Base-by-base conservation (phyloP, 1,140 invertebrate genomes). In the Paracyclopina nana region DNA sequence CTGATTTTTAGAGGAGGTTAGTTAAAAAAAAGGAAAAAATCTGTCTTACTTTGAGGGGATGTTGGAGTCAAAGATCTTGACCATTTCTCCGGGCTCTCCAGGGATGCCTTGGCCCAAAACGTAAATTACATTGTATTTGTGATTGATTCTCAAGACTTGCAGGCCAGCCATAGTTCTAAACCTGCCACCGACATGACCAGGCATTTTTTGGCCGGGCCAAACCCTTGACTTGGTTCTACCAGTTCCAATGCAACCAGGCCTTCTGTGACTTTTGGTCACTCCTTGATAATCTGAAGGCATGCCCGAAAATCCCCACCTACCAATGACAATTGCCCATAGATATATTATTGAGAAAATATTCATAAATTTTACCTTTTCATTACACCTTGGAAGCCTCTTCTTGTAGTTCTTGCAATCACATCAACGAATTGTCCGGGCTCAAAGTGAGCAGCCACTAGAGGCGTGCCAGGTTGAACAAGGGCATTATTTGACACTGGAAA, bases 321-420 rank as follows among this genome's bases (percentile, higher is more conserved):
- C n/a, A n/a, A n/a, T n/a, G n/a, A n/a, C n/a, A n/a, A n/a, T n/a
- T n/a, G n/a, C n/a, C n/a, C n/a, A n/a, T n/a, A n/a, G n/a, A n/a
- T n/a, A n/a, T n/a, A n/a, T n/a, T n/a, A n/a, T n/a, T n/a, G n/a
- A n/a, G n/a, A n/a, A n/a, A n/a, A n/a, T n/a, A n/a, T n/a, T n/a
- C n/a, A n/a, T n/a, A n/a, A n/a, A n/a, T n/a, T n/a, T n/a, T 48
- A 29, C 24, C 92, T 71, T 68, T 86, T 94, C 69, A 96, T 82
- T 0, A 95, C 94, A 46, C 95, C 94, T 76, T 98, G 91, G 62
- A 97, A 98, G n/a, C 92, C 94, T 61, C 80, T 73, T 61, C 88
- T 79, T 38, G 88, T 77, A 3, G 83, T 88, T 59, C 29, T 68
- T 63, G 57, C 60, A 54, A 53, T 60, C 27, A 91, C 72, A 69